Evolutionary conservation across 1,140 invertebrate genomes (phyloP).

Genomic region (Calosoma granatense): DNA sequence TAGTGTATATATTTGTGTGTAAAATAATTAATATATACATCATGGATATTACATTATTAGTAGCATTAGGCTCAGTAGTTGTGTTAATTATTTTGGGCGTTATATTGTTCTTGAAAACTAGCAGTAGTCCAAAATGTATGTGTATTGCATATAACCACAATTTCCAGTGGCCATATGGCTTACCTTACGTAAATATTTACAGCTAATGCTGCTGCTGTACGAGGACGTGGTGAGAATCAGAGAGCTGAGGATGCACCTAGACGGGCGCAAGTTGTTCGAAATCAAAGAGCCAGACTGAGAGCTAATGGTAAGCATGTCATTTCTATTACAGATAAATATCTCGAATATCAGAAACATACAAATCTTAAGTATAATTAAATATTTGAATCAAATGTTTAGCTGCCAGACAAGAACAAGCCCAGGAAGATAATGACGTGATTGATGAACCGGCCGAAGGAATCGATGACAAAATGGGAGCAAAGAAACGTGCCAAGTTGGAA

Average conservation of each 20-base stretch:
- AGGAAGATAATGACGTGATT: conserved; percentile 34
- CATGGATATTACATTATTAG: conserved; percentile 42
- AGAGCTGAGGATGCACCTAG: conserved; percentile 39
- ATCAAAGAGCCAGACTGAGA: conserved; percentile 48
- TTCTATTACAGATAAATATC: conserved; percentile 13
- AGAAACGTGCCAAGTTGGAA: conserved; percentile 84
- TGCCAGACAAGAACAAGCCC: conserved; percentile 27
- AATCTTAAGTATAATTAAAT: conserved; percentile 16
- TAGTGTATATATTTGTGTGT: too few species aligned
- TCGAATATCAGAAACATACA: too few species aligned
- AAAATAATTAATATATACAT: too few species aligned
- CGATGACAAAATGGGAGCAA: conserved; percentile 79
- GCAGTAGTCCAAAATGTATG: conserved; percentile 21
- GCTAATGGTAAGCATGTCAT: conserved; percentile 39
- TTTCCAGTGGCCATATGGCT: conserved; percentile 7
- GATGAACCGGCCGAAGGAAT: conserved; percentile 31
- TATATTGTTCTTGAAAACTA: conserved; percentile 31
- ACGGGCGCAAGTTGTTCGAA: conserved; percentile 47
- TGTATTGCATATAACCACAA: conserved; percentile 17
- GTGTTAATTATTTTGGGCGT: conserved; percentile 36
- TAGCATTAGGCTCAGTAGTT: conserved; percentile 35
- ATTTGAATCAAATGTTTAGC: conserved; percentile 12
- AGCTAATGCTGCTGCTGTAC: neutral
- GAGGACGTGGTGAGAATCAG: conserved; percentile 29
- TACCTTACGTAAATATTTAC: neutral